Evolutionary conservation across 2,888 invertebrate species (phyloP).

Genomic region (Agrotis ipsilon): DNA sequence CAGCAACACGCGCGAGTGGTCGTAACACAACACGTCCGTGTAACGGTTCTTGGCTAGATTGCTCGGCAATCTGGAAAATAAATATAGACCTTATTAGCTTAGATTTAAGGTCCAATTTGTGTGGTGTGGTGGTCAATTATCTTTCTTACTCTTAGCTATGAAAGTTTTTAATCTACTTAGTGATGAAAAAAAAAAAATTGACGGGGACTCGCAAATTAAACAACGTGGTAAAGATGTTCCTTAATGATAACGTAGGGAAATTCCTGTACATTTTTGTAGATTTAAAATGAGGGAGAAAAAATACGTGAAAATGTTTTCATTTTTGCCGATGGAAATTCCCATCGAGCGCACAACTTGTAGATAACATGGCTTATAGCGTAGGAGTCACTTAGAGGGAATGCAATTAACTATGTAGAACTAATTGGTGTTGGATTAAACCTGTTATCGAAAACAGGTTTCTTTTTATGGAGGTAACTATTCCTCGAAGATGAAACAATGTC

Average conservation of each 20-base stretch:
- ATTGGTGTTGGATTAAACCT: not conserved
- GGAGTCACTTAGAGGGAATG: conserved; percentile 1
- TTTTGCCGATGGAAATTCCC: not conserved
- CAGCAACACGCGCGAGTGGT: conserved; percentile 97
- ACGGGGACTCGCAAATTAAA: too few species aligned
- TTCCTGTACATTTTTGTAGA: too few species aligned
- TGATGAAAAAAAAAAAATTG: too few species aligned
- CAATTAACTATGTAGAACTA: conserved; percentile 12
- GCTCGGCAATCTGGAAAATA: conserved; percentile 79
- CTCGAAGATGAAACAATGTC: not conserved
- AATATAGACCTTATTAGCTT: not conserved
- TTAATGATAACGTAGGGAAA: too few species aligned
- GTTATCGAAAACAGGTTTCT: not conserved
- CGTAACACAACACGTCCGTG: conserved; percentile 98
- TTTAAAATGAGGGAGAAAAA: not conserved
- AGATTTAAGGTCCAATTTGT: not conserved
- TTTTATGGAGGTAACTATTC: not conserved
- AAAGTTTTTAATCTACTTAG: too few species aligned
- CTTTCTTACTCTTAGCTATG: too few species aligned
- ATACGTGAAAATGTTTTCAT: not conserved
- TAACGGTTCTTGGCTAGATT: conserved; percentile 97
- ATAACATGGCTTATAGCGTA: not conserved
- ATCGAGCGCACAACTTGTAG: not conserved
- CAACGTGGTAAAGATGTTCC: too few species aligned
- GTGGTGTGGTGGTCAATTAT: too few species aligned